Conservation (phyloP, 1,140 invertebrate genomes). For the Phymorhynchus buccinoides region DNA sequence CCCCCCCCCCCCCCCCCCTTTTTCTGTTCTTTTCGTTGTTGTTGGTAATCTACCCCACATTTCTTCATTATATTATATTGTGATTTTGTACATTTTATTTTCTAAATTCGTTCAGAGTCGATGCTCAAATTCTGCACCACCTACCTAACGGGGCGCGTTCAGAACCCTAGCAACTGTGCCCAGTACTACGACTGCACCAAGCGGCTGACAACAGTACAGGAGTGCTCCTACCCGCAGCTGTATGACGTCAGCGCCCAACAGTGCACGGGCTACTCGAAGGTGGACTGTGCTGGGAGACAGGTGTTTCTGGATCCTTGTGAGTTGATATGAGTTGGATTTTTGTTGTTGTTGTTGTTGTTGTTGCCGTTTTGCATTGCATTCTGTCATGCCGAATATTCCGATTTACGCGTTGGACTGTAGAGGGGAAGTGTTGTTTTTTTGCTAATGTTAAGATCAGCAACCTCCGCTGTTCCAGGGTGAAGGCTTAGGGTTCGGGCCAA, state of each 20-base stretch:
- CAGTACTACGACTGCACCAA: conserved; percentile 65
- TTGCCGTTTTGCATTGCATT: too few relatives aligned
- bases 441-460: too few relatives aligned
- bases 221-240: conserved; percentile 61
- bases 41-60: not conserved
- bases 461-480: too few relatives aligned
- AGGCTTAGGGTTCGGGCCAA: too few relatives aligned
- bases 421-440: too few relatives aligned
- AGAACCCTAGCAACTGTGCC: conserved; percentile 61
- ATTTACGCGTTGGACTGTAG: too few relatives aligned
- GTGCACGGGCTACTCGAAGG: conserved; percentile 57
- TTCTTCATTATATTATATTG: too few relatives aligned
- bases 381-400: too few relatives aligned
- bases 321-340: not conserved
- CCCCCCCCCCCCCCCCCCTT: too few relatives aligned
- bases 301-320: conserved; percentile 42
- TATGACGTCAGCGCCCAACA: conserved; percentile 46
- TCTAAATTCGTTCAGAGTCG: conserved; percentile 51
- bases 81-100: too few relatives aligned
- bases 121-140: conserved; percentile 56
- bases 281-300: conserved; percentile 51
- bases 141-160: conserved; percentile 54
- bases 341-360: too few relatives aligned
- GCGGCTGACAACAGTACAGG: conserved; percentile 53
- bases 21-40: not conserved